Percentiles rank a stretch among this genome's conserved stretches.
Evolutionary conservation across 1,140 invertebrate genomes (phyloP).

Genomic region (Drosophila parvula): DNA sequence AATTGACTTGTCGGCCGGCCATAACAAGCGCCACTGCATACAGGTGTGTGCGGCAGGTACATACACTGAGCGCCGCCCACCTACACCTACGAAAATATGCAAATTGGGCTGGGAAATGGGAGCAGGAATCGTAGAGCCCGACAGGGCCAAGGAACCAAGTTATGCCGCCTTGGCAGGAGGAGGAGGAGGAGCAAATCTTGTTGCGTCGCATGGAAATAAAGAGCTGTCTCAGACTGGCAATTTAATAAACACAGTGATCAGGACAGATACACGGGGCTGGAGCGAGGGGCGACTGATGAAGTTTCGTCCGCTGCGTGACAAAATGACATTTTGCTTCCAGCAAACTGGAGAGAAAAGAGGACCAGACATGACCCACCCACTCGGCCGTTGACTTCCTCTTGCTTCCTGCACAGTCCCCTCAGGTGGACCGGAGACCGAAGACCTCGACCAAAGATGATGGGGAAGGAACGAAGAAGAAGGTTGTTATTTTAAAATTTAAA

Average conservation of each 20-base stretch:
- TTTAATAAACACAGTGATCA: constrained; percentile 76
- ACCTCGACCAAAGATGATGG: constrained; percentile 20
- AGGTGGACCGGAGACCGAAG: constrained; percentile 25
- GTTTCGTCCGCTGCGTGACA: constrained; percentile 73
- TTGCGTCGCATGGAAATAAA: constrained; percentile 27
- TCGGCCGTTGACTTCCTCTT: constrained; percentile 37
- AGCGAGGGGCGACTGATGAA: constrained; percentile 25
- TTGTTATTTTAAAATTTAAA: constrained; percentile 83
- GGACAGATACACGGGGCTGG: constrained; percentile 14
- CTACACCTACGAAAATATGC: constrained; percentile 50
- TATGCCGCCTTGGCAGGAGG: constrained; percentile 22
- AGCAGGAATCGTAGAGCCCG: constrained; percentile 25
- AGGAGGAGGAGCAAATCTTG: constrained; percentile 23
- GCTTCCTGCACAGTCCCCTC: constrained; percentile 28
- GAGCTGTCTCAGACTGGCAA: constrained; percentile 45
- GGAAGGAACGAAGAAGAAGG: constrained; percentile 28
- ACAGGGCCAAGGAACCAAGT: constrained; percentile 6
- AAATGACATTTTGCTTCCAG: constrained; percentile 76
- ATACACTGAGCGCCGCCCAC: background rate
- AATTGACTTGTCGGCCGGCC: constrained; percentile 54
- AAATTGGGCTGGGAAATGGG: constrained; percentile 42
- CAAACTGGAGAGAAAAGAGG: constrained; percentile 4
- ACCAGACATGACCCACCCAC: constrained; percentile 33
- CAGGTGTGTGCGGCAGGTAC: background rate
- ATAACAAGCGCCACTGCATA: constrained; percentile 22